Evolutionary conservation across 2,113 vertebrate species (phyloP), one percentile per base, ranked within the genome.

Genomic region (Climacteris rufus): DNA sequence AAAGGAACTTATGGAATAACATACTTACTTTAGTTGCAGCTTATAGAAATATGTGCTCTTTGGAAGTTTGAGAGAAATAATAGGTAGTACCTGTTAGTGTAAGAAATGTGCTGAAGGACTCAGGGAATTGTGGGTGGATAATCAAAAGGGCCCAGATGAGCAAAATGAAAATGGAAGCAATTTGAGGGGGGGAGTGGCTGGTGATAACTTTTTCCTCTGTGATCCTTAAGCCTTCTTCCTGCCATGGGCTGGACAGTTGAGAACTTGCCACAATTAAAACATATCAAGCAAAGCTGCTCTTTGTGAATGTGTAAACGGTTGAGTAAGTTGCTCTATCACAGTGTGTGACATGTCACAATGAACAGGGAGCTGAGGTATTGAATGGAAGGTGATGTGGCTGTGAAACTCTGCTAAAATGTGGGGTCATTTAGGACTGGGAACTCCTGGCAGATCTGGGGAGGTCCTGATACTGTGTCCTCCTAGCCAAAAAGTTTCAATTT

Each of bases 141-240:
- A 78, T 42, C 68, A 37, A 33, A 70, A 69, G 8, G 25, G 47
- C 9, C 22, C 23, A 39, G 42, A 25, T 63, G 33, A 86, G 16
- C 7, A 65, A 63, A 78, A 64, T 59, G 14, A 39, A 59, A 71
- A 57, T n/a, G 45, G 53, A 70, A 87, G 35, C 50, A 53, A 7
- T 72, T 44, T 65, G 19, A 2, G 0, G 1, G 2, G 15, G 4
- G 11, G 16, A 3, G 27, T 59, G 20, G n/a, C 75, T 74, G 31
- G 19, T 75, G 74, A 7, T 57, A 64, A 44, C 31, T 49, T 83
- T 70, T 57, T 84, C 18, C 4, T 37, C 25, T 59, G 9, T 60
- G 39, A 30, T 83, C 63, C 28, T 66, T 81, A 44, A 83, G 23
- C 16, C 28, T 54, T 60, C 40, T 49, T 78, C 33, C 44, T n/a